Evolutionary conservation across 1,140 invertebrate species (phyloP).

Genomic region (Trachymyrmex septentrionalis): DNA sequence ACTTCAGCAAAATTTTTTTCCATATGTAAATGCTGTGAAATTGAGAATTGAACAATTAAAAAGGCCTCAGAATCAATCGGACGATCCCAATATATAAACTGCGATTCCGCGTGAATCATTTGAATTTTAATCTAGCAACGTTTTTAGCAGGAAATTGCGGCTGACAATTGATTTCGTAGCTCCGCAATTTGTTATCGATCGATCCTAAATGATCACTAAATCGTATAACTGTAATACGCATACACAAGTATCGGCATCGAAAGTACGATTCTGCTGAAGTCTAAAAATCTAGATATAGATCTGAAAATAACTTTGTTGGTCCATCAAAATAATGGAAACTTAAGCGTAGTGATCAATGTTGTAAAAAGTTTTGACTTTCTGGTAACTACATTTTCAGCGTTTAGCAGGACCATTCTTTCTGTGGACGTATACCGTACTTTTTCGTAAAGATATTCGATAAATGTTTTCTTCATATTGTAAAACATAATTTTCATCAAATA

Average conservation of each 20-base stretch:
- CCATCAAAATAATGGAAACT: too few relatives aligned
- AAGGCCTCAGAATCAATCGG: conserved; percentile 48
- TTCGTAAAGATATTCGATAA: not conserved
- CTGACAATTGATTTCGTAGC: conserved; percentile 78
- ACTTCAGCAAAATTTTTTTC: too few relatives aligned
- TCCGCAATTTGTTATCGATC: conserved; percentile 67
- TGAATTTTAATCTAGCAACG: conserved; percentile 66
- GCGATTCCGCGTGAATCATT: conserved; percentile 35
- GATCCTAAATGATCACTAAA: conserved; percentile 11
- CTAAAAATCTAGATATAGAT: too few relatives aligned
- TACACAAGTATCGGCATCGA: not conserved
- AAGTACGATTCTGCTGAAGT: too few relatives aligned
- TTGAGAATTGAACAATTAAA: conserved; percentile 61
- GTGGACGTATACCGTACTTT: not conserved
- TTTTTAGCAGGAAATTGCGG: conserved; percentile 75
- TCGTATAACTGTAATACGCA: not conserved
- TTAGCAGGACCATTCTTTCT: too few relatives aligned
- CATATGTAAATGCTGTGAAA: conserved; percentile 1
- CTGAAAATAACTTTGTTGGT: too few relatives aligned
- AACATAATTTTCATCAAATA: not conserved
- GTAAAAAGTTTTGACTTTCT: too few relatives aligned
- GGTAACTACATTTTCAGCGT: too few relatives aligned
- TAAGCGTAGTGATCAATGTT: too few relatives aligned
- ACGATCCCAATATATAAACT: conserved; percentile 36
- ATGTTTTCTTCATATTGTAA: not conserved